Evolutionary conservation across 2,797 vertebrate species (phyloP).

Genomic region (Siniperca obscura): DNA sequence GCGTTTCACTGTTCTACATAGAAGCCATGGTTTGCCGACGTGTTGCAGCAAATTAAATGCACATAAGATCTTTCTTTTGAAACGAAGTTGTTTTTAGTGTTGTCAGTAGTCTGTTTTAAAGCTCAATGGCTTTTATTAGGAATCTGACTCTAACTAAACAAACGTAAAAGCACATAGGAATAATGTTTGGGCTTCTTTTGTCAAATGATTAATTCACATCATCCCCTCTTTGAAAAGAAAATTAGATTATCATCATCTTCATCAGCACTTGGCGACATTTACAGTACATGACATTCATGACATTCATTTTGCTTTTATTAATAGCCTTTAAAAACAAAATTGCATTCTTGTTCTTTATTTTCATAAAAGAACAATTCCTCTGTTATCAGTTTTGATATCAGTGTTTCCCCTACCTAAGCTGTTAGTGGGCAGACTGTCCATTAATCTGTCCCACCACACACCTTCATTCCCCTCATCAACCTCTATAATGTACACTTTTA

Average conservation of each 20-base stretch:
- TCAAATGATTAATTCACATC: background rate
- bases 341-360: conserved; percentile 14
- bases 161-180: background rate
- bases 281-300: background rate
- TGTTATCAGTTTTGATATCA: conserved; percentile 32
- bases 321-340: background rate
- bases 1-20: background rate
- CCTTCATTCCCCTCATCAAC: background rate
- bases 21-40: background rate
- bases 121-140: background rate
- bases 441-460: background rate
- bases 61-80: background rate
- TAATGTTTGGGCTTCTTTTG: background rate
- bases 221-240: background rate
- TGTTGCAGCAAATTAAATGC: background rate
- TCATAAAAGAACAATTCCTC: conserved; percentile 30
- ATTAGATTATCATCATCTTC: background rate
- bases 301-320: background rate
- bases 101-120: background rate
- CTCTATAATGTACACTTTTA: background rate
- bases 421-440: background rate
- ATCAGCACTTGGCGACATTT: conserved; percentile 6
- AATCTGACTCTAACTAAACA: background rate
- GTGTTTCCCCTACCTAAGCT: conserved; percentile 39
- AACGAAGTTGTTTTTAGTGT: background rate